Evolutionary conservation across 1,140 invertebrate genomes (phyloP).

Genomic region (Proales similis): DNA sequence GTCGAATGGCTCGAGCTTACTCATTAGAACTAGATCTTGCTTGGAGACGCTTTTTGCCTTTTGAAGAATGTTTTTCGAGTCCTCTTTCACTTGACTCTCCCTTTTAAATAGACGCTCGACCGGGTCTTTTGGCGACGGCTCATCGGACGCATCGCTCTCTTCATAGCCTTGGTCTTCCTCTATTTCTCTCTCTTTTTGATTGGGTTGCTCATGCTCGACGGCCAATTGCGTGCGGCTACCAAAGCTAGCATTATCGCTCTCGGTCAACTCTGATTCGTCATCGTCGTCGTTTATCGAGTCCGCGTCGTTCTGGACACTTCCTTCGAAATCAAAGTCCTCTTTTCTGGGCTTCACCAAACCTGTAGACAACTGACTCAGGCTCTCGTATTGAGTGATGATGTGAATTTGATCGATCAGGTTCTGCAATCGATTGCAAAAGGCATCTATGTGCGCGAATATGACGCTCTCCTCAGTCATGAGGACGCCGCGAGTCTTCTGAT

Average conservation of each 20-base stretch:
- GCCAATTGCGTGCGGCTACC: no score
- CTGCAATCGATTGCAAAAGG: constrained; percentile 47
- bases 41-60: constrained; percentile 31
- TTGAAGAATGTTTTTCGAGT: constrained; percentile 24
- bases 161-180: not conserved
- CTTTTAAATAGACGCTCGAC: constrained; percentile 9
- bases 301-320: constrained; percentile 1
- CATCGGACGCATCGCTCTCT: not conserved
- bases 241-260: no score
- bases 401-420: constrained; percentile 50
- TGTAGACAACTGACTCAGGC: constrained; percentile 4
- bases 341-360: constrained; percentile 21
- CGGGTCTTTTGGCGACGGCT: constrained; percentile 1
- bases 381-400: constrained; percentile 48
- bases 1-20: not conserved
- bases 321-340: constrained; percentile 21
- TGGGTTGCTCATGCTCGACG: no score
- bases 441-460: constrained; percentile 48
- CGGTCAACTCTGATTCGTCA: no score
- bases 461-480: constrained; percentile 50
- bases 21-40: constrained; percentile 37
- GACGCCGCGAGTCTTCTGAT: constrained; percentile 43
- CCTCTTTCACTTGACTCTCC: constrained; percentile 22
- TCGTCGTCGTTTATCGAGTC: no score
- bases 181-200: no score